A percentile compares a stretch with the other conserved stretches of the same genome.
Evolutionary conservation across 2,888 invertebrate genomes (phyloP).

Genomic region (Minunthozetes semirufus): DNA sequence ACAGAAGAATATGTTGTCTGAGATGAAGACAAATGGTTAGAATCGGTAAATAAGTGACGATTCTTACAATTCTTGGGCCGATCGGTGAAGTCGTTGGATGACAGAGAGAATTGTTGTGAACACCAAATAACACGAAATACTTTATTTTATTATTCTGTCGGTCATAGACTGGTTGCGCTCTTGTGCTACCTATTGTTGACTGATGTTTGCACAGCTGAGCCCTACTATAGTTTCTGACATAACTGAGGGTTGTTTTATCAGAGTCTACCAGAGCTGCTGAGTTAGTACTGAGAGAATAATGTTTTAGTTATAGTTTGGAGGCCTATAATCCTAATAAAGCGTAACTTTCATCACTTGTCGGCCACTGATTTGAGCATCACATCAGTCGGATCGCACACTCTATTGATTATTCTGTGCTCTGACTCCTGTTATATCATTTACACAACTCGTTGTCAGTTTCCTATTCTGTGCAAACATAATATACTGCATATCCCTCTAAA

Average conservation of each 20-base stretch:
- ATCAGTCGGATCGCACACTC: not conserved
- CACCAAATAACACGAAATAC: not conserved
- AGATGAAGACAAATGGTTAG: not conserved
- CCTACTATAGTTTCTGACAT: slow-evolving; percentile 17
- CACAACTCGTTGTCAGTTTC: slow-evolving; percentile 21
- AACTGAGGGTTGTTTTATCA: slow-evolving; percentile 29
- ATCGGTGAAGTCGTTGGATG: not conserved
- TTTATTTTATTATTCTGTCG: not conserved
- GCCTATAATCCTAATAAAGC: slow-evolving; percentile 22
- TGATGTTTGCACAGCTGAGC: slow-evolving; percentile 30
- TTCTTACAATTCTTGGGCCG: not conserved
- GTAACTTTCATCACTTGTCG: slow-evolving; percentile 28
- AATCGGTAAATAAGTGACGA: not conserved
- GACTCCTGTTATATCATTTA: slow-evolving; percentile 21
- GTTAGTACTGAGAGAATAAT: not conserved
- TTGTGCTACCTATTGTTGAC: slow-evolving; percentile 27
- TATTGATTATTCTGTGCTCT: not conserved
- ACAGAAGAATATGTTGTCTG: too few species aligned
- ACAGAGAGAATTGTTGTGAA: not conserved
- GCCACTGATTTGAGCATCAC: slow-evolving; percentile 13
- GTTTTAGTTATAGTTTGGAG: not conserved
- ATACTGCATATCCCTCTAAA: not conserved
- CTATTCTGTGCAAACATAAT: slow-evolving; percentile 1
- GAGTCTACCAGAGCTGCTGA: not conserved
- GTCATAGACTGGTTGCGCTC: not conserved